Evolutionary conservation across 2,113 vertebrate species (phyloP).

Genomic region (Xenus cinereus): DNA sequence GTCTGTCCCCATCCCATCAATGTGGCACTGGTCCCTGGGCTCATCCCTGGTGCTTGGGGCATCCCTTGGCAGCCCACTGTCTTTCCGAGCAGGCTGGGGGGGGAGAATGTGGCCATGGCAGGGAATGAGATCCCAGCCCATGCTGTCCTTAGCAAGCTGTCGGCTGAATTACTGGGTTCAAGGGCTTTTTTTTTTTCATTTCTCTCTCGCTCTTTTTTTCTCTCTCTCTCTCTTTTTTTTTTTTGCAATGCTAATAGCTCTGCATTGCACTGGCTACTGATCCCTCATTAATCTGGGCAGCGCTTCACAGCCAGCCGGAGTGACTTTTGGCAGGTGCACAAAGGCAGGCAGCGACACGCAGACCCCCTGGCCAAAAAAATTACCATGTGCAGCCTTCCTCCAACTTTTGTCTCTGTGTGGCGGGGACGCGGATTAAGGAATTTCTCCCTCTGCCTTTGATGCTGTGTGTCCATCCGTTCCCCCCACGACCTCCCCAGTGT

Average conservation of each 20-base stretch:
- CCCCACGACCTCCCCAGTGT: background rate
- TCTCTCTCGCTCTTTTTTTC: background rate
- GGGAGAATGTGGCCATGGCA: background rate
- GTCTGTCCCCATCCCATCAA: background rate
- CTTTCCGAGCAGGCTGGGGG: background rate
- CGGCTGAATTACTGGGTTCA: background rate
- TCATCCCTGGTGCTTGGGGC: background rate
- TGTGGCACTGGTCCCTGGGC: no score
- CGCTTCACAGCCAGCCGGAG: slow-evolving; percentile 7
- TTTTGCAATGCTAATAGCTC: slow-evolving; percentile 41
- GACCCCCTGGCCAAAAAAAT: background rate
- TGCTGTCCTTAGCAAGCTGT: background rate
- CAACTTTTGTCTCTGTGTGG: slow-evolving; percentile 36
- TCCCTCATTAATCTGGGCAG: slow-evolving; percentile 63
- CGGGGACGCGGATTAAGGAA: background rate
- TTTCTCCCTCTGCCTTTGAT: slow-evolving; percentile 43
- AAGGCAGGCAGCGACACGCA: background rate
- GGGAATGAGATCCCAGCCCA: background rate
- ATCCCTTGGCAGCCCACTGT: background rate
- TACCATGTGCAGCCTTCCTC: slow-evolving; percentile 13
- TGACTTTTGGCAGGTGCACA: slow-evolving; percentile 68
- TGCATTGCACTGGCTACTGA: slow-evolving; percentile 55
- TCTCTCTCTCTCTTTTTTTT: background rate
- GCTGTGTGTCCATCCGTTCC: background rate
- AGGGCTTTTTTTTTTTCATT: background rate